Evolutionary conservation across 2,888 invertebrate genomes (phyloP), one percentile per base, ranked within the genome.

Genomic region (Scaptomyza caliginosa): DNA sequence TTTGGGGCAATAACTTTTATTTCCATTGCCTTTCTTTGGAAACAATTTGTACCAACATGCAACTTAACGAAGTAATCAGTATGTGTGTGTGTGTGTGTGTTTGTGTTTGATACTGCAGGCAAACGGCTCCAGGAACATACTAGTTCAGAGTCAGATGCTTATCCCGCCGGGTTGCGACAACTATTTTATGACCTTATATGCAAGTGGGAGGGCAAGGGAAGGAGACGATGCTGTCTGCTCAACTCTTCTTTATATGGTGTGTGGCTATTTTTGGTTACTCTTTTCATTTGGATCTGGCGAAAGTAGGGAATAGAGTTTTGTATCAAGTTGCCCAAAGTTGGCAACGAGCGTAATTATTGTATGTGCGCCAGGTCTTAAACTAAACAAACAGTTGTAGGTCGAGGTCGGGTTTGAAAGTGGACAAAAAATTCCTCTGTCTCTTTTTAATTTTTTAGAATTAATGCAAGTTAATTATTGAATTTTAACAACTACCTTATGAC

Each of bases 11-110:
- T 78, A 70, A 83, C 82, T 85, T 83, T 85, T 74, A 72, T 85
- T 85, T 78, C 67, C 81, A 86, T 84, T 84, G 85, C 76, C 78
- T 84, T 86, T 82, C 79, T 82, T 85, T 86, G 74, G 79, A 82
- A 86, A 84, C 83, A 86, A 87, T 83, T 83, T 83, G 83, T 87
- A 79, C 56, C 85, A 78, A 86, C 85, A 82, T 79, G 79, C 74
- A 82, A 72, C 83, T 74, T 86, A 87, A 83, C 87, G 70, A 83
- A 86, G 79, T 83, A 78, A 83, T 83, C 85, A 86, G 68, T 39
- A 26, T 42, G 32, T 36, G 38, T 28, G 32, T 38, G 58, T 36
- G 11, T 52, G 48, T n/a, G n/a, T 39, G 30, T 42, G 32, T 36
- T 32, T 28, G 32, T 38, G 58, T 36, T n/a, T 52, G 48, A 7